These are phyloP conservation scores for Mactromeris polynyma DNA, from an alignment of 2,888 invertebrate genomes.

Conservation along the genomic window DNA sequence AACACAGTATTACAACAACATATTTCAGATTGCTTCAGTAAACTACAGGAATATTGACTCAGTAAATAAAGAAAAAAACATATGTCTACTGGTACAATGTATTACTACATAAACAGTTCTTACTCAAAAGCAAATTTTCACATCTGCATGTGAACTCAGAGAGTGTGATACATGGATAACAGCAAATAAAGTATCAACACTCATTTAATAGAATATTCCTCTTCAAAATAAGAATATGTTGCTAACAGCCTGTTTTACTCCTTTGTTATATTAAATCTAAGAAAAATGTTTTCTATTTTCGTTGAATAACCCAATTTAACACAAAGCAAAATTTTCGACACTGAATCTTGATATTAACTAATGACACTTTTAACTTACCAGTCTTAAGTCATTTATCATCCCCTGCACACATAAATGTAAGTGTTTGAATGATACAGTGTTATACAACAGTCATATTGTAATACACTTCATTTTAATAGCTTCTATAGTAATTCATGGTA, in stretches of 20 bases:
- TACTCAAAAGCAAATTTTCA: no score
- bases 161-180: no score
- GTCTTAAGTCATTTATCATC: not conserved
- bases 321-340: not conserved
- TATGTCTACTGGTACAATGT: no score
- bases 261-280: not conserved
- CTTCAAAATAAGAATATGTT: no score
- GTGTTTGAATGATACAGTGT: not conserved
- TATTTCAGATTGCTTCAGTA: no score
- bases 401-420: not conserved
- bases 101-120: no score
- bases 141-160: no score
- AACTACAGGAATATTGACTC: no score
- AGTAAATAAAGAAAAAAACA: no score
- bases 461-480: not conserved
- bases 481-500: not conserved
- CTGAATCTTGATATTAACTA: not conserved
- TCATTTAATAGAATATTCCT: no score
- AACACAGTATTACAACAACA: no score
- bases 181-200: no score
- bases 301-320: not conserved
- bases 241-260: not conserved
- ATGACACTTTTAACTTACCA: not conserved
- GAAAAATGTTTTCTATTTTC: not conserved
- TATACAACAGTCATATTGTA: not conserved